Evolutionary conservation across 2,888 invertebrate species (phyloP).

Genomic region (Neocrepidodera transversa): DNA sequence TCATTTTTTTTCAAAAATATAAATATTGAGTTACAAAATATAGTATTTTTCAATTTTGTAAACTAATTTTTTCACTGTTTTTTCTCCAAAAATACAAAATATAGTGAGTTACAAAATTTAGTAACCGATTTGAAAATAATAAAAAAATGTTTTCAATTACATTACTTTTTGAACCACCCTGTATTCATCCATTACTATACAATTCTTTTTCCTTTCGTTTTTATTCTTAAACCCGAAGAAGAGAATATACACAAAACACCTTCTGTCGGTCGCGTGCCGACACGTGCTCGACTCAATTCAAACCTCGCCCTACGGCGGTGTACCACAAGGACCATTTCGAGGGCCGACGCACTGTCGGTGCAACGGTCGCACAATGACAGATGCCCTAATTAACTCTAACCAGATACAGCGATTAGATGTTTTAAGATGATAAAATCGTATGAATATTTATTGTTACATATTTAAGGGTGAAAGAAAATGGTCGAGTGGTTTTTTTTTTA

Average conservation of each 20-base stretch:
- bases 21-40: too few relatives aligned
- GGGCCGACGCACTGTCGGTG: slow-evolving; percentile 24
- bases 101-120: too few relatives aligned
- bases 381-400: slow-evolving; percentile 56
- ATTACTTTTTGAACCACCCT: too few relatives aligned
- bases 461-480: slow-evolving; percentile 18
- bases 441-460: slow-evolving; percentile 51
- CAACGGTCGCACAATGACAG: slow-evolving; percentile 54
- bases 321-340: slow-evolving; percentile 36
- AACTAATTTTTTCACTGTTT: too few relatives aligned
- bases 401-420: slow-evolving; percentile 55
- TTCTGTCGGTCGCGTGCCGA: slow-evolving; percentile 27
- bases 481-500: too few relatives aligned
- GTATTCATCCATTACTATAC: neutral
- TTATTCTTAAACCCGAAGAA: slow-evolving; percentile 21
- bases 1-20: too few relatives aligned
- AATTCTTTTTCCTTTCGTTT: neutral
- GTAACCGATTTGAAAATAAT: too few relatives aligned
- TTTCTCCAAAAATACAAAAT: too few relatives aligned
- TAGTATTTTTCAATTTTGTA: too few relatives aligned
- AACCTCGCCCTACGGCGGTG: slow-evolving; percentile 35
- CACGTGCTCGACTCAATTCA: slow-evolving; percentile 31
- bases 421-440: slow-evolving; percentile 30
- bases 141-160: too few relatives aligned
- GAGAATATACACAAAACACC: slow-evolving; percentile 29